A percentile compares a stretch with the other conserved stretches of the same genome.
phyloP scores from a whole-genome alignment of 2,113 vertebrate species.

The Jaculus jaculus region DNA sequence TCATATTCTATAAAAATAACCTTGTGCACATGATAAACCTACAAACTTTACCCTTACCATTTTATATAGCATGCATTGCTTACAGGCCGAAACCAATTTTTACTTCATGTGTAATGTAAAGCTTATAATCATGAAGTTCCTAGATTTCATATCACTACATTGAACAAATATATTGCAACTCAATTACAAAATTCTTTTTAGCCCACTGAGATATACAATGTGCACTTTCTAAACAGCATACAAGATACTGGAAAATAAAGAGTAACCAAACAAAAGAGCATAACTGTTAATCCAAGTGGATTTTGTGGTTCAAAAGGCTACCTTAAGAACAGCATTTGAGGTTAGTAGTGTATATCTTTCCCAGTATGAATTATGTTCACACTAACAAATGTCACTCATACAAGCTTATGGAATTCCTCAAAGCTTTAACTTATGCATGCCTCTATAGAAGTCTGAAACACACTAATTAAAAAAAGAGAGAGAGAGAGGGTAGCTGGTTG shows the following conservation, averaged over 20 bases:
- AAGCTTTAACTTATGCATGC: constrained; percentile 4
- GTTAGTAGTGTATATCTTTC: constrained; percentile 2
- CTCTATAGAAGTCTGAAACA: neutral
- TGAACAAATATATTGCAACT: neutral
- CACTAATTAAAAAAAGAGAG: neutral
- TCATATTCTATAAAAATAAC: neutral
- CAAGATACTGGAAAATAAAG: constrained; percentile 20
- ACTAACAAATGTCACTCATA: constrained; percentile 26
- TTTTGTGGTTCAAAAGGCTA: constrained; percentile 21
- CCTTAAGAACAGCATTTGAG: neutral
- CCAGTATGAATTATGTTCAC: neutral
- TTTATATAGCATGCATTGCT: neutral
- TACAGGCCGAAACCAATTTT: neutral
- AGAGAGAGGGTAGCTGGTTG: neutral
- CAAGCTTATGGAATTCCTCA: neutral
- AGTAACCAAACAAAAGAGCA: neutral
- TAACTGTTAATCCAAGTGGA: neutral
- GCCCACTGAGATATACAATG: neutral
- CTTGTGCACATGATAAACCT: neutral
- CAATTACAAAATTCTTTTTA: neutral
- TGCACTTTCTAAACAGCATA: neutral
- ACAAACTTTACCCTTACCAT: neutral
- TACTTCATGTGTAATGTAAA: neutral
- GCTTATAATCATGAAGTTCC: neutral
- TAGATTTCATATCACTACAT: neutral